These are phyloP conservation scores for Suncus etruscus DNA, from an alignment of 2,113 vertebrate species.

Conservation along the genomic window DNA sequence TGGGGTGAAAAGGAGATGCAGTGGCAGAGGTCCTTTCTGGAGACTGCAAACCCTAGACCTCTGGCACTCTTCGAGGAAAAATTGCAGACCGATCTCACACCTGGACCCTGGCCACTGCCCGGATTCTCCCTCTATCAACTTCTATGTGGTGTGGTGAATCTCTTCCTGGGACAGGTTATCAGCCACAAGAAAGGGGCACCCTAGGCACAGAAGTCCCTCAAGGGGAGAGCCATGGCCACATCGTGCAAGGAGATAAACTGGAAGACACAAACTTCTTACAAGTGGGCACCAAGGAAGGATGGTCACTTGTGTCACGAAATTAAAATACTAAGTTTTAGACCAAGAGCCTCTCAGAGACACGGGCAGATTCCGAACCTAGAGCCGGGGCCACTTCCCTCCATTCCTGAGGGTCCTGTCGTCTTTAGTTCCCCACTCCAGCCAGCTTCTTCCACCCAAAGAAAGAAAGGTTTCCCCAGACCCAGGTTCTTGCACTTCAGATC, in stretches of 20 bases:
- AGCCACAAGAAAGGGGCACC: neutral
- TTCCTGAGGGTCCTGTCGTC: neutral
- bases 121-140: neutral
- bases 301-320: neutral
- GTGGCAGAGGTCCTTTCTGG: no score
- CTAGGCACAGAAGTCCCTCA: neutral
- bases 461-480: neutral
- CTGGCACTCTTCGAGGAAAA: no score
- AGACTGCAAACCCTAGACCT: no score
- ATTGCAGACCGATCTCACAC: no score
- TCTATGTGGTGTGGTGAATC: neutral
- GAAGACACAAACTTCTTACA: no score
- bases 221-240: neutral
- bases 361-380: neutral
- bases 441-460: neutral
- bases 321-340: neutral
- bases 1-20: neutral
- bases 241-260: no score
- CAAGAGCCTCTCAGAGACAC: neutral
- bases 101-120: neutral
- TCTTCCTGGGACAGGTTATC: neutral
- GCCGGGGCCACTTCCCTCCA: neutral
- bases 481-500: constrained; percentile 5
- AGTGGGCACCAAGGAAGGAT: neutral
- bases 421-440: neutral